Percentiles rank a stretch among this genome's conserved stretches.
These are phyloP conservation scores for Halictus rubicundus DNA, from an alignment of 1,140 invertebrate species.

Conservation along the genomic window DNA sequence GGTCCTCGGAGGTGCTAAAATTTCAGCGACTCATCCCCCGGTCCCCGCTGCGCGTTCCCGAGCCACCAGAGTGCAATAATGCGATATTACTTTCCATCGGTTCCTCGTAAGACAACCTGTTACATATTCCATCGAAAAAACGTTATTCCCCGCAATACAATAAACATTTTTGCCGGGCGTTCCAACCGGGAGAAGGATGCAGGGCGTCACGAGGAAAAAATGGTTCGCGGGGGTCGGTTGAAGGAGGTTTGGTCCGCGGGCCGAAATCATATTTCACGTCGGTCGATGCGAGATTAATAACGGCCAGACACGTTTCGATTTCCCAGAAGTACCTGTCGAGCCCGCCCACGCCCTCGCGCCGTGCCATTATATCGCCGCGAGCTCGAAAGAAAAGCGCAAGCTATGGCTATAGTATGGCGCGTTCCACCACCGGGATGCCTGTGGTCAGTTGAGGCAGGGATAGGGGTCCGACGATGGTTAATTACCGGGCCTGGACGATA, in stretches of 20 bases:
- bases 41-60: not conserved
- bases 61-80: conserved; percentile 42
- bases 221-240: too few species aligned
- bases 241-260: not conserved
- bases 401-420: not conserved
- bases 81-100: conserved; percentile 52
- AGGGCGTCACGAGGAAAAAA: not conserved
- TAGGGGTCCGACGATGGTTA: conserved; percentile 49
- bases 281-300: conserved; percentile 66
- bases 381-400: conserved; percentile 41
- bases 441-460: conserved; percentile 17
- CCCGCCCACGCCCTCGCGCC: conserved; percentile 15
- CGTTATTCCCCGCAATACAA: conserved; percentile 51
- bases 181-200: not conserved
- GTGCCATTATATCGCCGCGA: conserved; percentile 14
- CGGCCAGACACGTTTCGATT: conserved; percentile 64
- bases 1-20: conserved; percentile 21
- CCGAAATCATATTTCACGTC: conserved; percentile 63
- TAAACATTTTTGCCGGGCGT: conserved; percentile 21
- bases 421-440: conserved; percentile 13
- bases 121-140: conserved; percentile 57
- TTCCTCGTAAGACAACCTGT: conserved; percentile 58
- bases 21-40: not conserved
- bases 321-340: conserved; percentile 63
- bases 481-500: conserved; percentile 36